Evolutionary conservation across 1,140 invertebrate genomes (phyloP).

Genomic region (Megalonaias nervosa): DNA sequence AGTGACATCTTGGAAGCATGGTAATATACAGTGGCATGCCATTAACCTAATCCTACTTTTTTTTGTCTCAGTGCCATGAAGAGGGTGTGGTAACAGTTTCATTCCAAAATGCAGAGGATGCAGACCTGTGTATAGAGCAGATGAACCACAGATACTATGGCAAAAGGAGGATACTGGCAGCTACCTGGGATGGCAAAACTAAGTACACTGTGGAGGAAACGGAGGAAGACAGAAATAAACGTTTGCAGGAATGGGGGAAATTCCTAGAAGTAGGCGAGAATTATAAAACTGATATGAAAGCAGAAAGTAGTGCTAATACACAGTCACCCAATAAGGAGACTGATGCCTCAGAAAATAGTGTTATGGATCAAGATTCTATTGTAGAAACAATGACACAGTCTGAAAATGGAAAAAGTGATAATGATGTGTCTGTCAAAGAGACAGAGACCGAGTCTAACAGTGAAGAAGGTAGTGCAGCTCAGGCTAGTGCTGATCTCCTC

Average conservation of each 20-base stretch:
- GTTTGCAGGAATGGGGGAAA: constrained; percentile 90
- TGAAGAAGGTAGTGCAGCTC: too few relatives aligned
- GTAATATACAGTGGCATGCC: too few relatives aligned
- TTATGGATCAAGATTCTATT: too few relatives aligned
- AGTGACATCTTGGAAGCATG: too few relatives aligned
- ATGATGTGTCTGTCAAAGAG: too few relatives aligned
- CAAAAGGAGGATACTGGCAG: constrained; percentile 86
- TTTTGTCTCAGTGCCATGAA: constrained; percentile 77
- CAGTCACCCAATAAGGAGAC: too few relatives aligned
- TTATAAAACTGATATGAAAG: neutral
- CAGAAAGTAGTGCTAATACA: neutral
- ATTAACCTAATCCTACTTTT: neutral
- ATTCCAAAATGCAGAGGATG: constrained; percentile 92
- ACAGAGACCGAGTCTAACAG: too few relatives aligned
- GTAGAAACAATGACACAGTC: too few relatives aligned
- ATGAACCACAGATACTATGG: constrained; percentile 93
- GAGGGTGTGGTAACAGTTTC: constrained; percentile 95
- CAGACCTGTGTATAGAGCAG: constrained; percentile 89
- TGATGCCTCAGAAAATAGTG: too few relatives aligned
- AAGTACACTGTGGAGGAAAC: constrained; percentile 95
- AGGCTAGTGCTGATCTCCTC: too few relatives aligned
- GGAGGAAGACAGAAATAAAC: constrained; percentile 85
- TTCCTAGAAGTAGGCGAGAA: constrained; percentile 73
- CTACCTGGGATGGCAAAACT: constrained; percentile 95
- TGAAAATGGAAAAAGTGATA: too few relatives aligned